Base-by-base conservation (phyloP, 2,888 invertebrate genomes). In the Scaptomyza reducta region DNA sequence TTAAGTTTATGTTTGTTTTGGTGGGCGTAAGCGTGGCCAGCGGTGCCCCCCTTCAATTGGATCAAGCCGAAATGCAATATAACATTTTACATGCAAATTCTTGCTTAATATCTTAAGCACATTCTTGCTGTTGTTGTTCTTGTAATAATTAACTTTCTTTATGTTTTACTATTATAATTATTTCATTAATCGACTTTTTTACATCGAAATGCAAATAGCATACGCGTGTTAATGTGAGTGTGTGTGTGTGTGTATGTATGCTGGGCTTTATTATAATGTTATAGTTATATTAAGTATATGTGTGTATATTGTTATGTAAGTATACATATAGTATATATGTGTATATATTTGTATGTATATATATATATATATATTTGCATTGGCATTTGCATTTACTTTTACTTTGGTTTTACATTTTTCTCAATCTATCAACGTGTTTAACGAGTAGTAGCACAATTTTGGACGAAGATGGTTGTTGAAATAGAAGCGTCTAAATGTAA, bases 381-480 rank as follows among this genome's bases (percentile, higher is more conserved):
- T 64, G 49, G 29, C 29, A 47, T 62, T 59, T 63, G 58, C 57
- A 50, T 58, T 62, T 53, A 38, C 42, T 51, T 58, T 62, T 53
- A 38, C 42, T 51, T 65, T 59, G 41, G 31, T 60, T 47, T 62
- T 45, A 51, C 40, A 58, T 47, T 44, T 74, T 70, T 70, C 62
- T 74, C 67, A 68, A 68, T 81, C 70, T 86, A 75, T 76, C 66
- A 85, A 85, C 67, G 69, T 79, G 59, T 84, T 77, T 79, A 78
- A 84, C 80, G 74, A 85, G 75, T 79, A 78, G 77, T 78, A 86
- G 74, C 79, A 87, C 76, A 75, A 82, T 82, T 79, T 75, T 83
- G 87, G 87, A 85, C 85, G 87, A 84, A 85, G 80, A 85, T 85
- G 74, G 76, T 82, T 85, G 59, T 77, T 84, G 81, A 83, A 84